Evolutionary conservation across 37 sponge, comb jelly and placozoan genomes (phyloP), one percentile per base, ranked within the genome.

Genomic region (Cliona cf. orientalis): DNA sequence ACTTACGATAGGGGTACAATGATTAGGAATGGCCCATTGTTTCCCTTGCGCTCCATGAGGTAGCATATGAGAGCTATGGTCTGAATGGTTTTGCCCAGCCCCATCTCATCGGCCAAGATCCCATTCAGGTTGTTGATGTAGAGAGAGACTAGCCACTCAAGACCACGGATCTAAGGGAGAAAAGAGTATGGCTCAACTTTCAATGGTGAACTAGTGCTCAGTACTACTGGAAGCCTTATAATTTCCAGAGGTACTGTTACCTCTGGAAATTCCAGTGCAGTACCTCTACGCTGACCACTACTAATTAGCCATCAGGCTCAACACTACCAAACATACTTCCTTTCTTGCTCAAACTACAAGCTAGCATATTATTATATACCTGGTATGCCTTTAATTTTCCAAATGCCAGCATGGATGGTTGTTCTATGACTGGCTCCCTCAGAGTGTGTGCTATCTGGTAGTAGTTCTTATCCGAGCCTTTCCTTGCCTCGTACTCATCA

Each of bases 81-180:
- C 83, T 96, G 95, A 33, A 99, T 99, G 40, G 99, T 99, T 87
- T 99, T 99, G 33, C 99, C 99, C 44, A 99, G 83, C 12, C 99
- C 99, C 99, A 99, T 99, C 86, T 99, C 99, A 66, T 99, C 99
- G 14, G 99, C 99, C 70, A 99, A 84, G 66, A 99, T 99, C 25
- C 99, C 99, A 44, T 99, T 99, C 38, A 99, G 93, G 78, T 94
- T 94, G 87, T 99, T 99, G 82, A 95, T 99, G 90, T 90, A 93
- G 5, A 99, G 97, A 23, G 99, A 99, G 41, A 99, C 99, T 49
- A 99, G 80, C 99, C 99, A 99, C 91, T 99, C 97, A 82, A 99
- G 83, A 44, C 99, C 99, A 40, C 79, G 85, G 36, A 96, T 36
- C 97, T 96, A 69, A 55, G n/a, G 32, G 2, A 43, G 36, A 22